Evolutionary conservation across 2,888 invertebrate species (phyloP), one percentile per base, ranked within the genome.

Genomic region (Actias luna): DNA sequence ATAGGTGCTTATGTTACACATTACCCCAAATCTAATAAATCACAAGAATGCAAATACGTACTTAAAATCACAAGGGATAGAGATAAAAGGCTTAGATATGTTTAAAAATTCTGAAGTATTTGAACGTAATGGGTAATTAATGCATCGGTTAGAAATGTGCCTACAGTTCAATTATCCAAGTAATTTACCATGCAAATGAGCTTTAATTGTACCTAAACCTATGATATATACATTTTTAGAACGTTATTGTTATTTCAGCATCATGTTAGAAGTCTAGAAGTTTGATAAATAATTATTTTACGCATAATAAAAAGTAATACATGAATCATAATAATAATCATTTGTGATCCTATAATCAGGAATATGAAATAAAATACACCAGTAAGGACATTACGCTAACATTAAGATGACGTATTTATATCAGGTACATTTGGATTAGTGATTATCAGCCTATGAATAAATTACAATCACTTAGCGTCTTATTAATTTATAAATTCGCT

Each of bases 121-220:
- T 42, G 10, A 7, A 46, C 22, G n/a, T 46, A 22, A 22, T 25
- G 10, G 25, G 1, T 22, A 16, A 55, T 58, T 62, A 33, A 22
- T 61, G 27, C 8, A n/a, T 25, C 35, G 36, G 58, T 42, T 55
- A 65, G 61, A 64, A 62, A 66, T 64, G 65, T 68, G 65, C 66
- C 65, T 68, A 27, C 39, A 18, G 18, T 62, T 59, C 22, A 52
- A 59, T 55, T 59, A 39, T 62, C n/a, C 42, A 42, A 57, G 57
- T 62, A 42, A 58, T 58, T 62, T 42, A 57, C 42, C 42, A 31
- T 33, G 31, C 57, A 33, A 31, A 42, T n/a, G 61, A 62, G 61
- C 61, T 62, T 62, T 62, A 62, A 61, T 27, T 58, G 42, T 61
- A 58, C 42, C 42, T 58, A 62, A 31, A 62, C 42, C 58, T 58